Base-by-base conservation (phyloP, 2,797 vertebrate genomes). In the Eulemur mongoz region DNA sequence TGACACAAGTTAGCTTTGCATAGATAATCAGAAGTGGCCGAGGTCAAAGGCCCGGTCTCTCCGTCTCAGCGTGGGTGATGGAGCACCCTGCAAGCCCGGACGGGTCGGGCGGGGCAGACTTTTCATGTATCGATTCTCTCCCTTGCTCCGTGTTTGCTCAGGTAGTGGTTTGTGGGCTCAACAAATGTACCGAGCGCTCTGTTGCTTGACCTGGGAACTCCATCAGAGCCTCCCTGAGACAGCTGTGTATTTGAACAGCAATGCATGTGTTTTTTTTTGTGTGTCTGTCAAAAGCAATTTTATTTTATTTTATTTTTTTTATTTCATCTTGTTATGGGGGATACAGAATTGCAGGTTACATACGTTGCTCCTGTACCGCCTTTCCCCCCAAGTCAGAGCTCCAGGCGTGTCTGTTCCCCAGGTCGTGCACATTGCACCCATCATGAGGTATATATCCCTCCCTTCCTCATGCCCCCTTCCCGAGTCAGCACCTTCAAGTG, bases 91-190 rank as follows among this genome's bases (percentile, higher is more conserved):
- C 70, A 13, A 38, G 45, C 52, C 14, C 78, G 40, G 79, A 67
- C 12, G 50, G 40, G 35, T 11, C 15, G 2, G 48, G 52, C 50
- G 30, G 35, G n/a, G 32, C 40, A 2, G 38, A 54, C 35, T 86
- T 45, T 9, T 4, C 70, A 6, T 27, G 22, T 54, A 43, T 63
- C 14, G 69, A 86, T 95, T 73, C 45, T 78, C 72, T 82, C 35
- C 5, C n/a, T 85, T 73, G 61, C 40, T 84, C 45, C 15, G 6
- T 75, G 69, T 93, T 95, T 89, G 79, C 69, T 91, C 70, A 80
- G 78, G 52, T 20, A 35, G 67, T 96, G 78, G 54, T 83, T 63
- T 86, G 73, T 79, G 72, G 63, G 75, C 67, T 91, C 96, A 73
- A 79, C 40, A 86, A 88, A 76, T 35, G 54, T 52, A 15, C 63